Percentiles rank a stretch among this genome's conserved stretches.
These are phyloP conservation scores for Anorthoa munda DNA, from an alignment of 2,888 invertebrate species.

Conservation along the genomic window DNA sequence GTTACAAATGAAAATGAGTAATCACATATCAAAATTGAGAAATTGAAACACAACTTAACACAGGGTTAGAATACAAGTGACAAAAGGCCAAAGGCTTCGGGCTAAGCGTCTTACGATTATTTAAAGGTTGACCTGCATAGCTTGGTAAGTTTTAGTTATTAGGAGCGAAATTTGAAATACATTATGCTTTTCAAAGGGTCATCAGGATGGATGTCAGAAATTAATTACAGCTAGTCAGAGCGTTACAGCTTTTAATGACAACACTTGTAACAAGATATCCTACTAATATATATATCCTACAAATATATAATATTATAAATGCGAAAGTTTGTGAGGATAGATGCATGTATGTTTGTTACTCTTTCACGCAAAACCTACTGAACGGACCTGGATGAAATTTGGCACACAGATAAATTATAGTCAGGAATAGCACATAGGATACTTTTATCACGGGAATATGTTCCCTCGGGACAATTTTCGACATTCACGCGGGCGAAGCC, in stretches of 20 bases:
- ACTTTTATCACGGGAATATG: no score
- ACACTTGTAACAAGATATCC: background rate
- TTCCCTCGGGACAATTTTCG: no score
- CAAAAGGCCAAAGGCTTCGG: background rate
- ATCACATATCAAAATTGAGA: constrained; percentile 4
- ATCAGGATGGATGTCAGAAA: background rate
- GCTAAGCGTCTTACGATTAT: background rate
- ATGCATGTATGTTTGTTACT: no score
- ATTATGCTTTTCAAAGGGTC: background rate
- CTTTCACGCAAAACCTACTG: no score
- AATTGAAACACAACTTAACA: background rate
- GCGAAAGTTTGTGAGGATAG: no score
- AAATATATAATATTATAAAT: no score
- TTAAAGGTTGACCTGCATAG: background rate
- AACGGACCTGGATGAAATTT: no score
- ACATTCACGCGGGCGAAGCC: no score
- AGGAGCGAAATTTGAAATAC: background rate
- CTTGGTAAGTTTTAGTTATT: background rate
- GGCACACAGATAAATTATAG: no score
- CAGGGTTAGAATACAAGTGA: background rate
- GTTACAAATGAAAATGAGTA: constrained; percentile 9
- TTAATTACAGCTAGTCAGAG: background rate
- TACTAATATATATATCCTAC: no score
- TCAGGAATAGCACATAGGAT: no score
- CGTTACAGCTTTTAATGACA: background rate